Evolutionary conservation across 2,113 vertebrate species (phyloP).

Genomic region (Climacteris rufus): DNA sequence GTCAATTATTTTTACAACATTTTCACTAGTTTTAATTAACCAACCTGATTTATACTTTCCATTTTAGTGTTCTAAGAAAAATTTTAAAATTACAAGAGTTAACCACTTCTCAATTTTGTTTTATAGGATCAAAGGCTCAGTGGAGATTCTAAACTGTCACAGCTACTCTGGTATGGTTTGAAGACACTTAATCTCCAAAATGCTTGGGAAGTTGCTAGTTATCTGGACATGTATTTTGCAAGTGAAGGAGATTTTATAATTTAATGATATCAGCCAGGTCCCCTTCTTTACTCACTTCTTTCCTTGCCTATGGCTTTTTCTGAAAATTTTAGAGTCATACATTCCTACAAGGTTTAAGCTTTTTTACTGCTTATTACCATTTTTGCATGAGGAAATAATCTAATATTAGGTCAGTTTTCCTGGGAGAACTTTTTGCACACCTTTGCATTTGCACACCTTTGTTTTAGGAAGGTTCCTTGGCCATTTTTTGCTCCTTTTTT

Average conservation of each 20-base stretch:
- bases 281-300: neutral
- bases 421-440: neutral
- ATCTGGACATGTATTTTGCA: neutral
- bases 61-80: neutral
- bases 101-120: neutral
- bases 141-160: neutral
- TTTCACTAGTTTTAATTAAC: slow-evolving; percentile 46
- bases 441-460: neutral
- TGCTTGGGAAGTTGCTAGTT: neutral
- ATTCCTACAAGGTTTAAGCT: neutral
- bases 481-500: neutral
- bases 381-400: neutral
- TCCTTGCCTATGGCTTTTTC: neutral
- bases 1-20: slow-evolving; percentile 41
- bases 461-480: neutral
- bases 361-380: neutral
- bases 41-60: neutral
- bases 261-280: neutral
- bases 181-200: neutral
- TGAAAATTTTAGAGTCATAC: neutral
- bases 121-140: neutral
- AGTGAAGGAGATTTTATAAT: neutral
- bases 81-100: neutral
- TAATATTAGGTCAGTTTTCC: neutral
- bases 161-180: neutral